Evolutionary conservation across 2,113 vertebrate species (phyloP).

Genomic region (Paradoxurus hermaphroditus): DNA sequence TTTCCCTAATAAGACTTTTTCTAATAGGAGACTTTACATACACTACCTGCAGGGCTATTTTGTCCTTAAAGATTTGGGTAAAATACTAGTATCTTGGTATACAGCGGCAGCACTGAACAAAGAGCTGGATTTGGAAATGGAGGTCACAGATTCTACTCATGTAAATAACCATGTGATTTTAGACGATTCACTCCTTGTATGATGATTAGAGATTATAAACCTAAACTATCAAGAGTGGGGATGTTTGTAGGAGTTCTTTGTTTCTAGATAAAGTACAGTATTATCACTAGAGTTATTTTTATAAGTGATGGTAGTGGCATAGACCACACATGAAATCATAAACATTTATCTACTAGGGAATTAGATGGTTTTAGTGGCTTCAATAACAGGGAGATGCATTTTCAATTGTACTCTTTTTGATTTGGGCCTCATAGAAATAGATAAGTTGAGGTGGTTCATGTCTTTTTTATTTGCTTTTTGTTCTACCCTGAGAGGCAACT

Average conservation of each 20-base stretch:
- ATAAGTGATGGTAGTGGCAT: not conserved
- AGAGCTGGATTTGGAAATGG: not conserved
- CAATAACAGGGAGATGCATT: not conserved
- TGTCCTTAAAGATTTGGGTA: not conserved
- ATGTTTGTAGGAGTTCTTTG: not conserved
- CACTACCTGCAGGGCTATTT: not conserved
- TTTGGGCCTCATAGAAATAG: not conserved
- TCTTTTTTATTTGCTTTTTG: not conserved
- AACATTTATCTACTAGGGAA: not conserved
- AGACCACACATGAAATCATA: not conserved
- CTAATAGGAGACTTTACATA: not conserved
- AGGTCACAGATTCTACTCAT: not conserved
- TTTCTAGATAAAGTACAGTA: not conserved
- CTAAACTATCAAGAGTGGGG: not conserved
- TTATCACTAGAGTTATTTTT: constrained; percentile 10
- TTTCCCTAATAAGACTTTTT: constrained; percentile 3
- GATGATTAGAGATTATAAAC: not conserved
- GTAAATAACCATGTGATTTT: not conserved
- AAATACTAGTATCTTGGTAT: not conserved
- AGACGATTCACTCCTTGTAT: not conserved
- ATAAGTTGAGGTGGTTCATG: not conserved
- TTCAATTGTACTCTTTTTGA: not conserved
- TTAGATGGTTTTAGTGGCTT: not conserved
- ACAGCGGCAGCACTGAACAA: not conserved
- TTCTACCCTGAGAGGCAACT: not conserved